phyloP scores from a whole-genome alignment of 2,888 invertebrate species.

The Disparrhopalites patrizii region DNA sequence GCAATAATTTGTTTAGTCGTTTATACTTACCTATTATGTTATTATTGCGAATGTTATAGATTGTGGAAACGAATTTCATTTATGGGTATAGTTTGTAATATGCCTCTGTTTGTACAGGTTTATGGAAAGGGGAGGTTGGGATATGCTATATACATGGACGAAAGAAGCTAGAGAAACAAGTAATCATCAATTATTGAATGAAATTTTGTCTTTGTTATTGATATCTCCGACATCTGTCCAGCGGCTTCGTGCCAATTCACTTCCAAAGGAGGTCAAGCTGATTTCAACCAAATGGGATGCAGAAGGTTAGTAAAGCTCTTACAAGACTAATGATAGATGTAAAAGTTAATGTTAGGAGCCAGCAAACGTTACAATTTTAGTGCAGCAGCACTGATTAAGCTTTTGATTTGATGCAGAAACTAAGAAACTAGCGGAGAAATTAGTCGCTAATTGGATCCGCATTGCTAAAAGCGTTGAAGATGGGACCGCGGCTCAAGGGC shows the following conservation, averaged over 20 bases:
- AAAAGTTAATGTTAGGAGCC: neutral
- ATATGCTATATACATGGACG: conserved; percentile 82
- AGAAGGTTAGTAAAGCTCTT: conserved; percentile 62
- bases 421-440: conserved; percentile 34
- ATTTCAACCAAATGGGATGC: conserved; percentile 75
- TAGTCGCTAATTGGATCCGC: conserved; percentile 43
- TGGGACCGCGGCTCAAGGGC: neutral
- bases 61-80: conserved; percentile 7
- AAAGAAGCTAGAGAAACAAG: conserved; percentile 76
- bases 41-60: neutral
- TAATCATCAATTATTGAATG: conserved; percentile 82
- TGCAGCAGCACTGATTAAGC: too few relatives aligned
- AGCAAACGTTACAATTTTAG: too few relatives aligned
- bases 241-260: conserved; percentile 82
- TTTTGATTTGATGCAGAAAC: conserved; percentile 28
- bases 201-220: conserved; percentile 77
- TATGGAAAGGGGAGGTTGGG: conserved; percentile 89
- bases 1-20: conserved; percentile 44
- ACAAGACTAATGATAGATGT: neutral
- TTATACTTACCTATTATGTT: neutral
- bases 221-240: conserved; percentile 87
- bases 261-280: conserved; percentile 86
- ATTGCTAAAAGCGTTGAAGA: conserved; percentile 34
- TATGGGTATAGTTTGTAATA: too few relatives aligned
- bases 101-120: conserved; percentile 60